Base-by-base conservation (phyloP, 1,140 invertebrate species). In the Chionoecetes opilio region DNA sequence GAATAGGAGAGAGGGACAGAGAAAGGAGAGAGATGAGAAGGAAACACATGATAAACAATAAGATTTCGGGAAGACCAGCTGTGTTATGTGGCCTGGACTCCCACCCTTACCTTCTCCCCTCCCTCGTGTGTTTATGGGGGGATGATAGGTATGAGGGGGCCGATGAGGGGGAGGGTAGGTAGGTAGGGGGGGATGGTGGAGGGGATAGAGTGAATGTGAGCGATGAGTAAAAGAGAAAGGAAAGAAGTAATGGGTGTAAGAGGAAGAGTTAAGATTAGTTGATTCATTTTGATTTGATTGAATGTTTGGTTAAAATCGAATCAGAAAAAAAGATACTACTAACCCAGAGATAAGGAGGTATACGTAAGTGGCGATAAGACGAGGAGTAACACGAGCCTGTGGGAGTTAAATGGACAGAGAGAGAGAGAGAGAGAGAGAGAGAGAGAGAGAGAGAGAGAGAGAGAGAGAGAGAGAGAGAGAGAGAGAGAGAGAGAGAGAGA, bases 381-480 rank as follows among this genome's bases (percentile, higher is more conserved):
- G 31, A 89, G 87, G 37, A 37, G 37, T n/a, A 89, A 41, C 26
- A 34, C 37, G 87, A 37, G 87, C 32, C 26, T 21, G 6, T 34
- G 37, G 38, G 17, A 5, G 9, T 38, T 26, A 34, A 63, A 21
- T 32, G 31, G 21, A 29, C 17, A 17, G 29, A 46, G 89, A 91
- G 29, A 31, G 41, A 34, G 32, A 91, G 26, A 17, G 0, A 89
- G 32, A 17, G 26, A 89, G 35, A 34, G 87, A 89, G 35, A 37
- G 87, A 89, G 29, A 37, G 35, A 91, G 41, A 91, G 41, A 91
- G 88, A 53, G 41, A 53, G 35, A 91, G 88, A 41, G 88, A 32
- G 88, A 91, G 37, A 37, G 37, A 87, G 32, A 38, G 82, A 35
- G 29, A 35, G 34, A 85, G 34, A 35, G n/a, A 85, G 34, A 85